phyloP scores from a whole-genome alignment of 37 sponge, comb jelly and placozoan genomes.

The Ephydatia muelleri region DNA sequence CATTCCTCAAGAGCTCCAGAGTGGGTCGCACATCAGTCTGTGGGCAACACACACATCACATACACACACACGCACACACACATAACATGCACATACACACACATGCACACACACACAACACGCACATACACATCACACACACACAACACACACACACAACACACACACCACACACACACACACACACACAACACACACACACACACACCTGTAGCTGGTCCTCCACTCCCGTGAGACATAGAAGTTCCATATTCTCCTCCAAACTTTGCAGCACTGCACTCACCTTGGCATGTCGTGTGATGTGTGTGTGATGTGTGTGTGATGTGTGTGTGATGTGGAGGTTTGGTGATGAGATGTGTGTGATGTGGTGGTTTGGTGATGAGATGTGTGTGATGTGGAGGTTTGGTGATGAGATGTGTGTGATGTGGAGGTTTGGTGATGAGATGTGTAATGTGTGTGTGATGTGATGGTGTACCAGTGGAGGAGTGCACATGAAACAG shows the following conservation, averaged over 20 bases:
- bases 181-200: conserved; percentile 21
- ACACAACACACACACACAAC: conserved; percentile 4
- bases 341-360: not conserved
- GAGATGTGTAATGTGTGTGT: not conserved
- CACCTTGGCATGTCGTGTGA: conserved; percentile 29
- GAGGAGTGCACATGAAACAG: no score
- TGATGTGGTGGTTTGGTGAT: not conserved
- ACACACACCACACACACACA: not conserved
- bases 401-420: conserved; percentile 13
- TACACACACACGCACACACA: no score
- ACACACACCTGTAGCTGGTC: conserved; percentile 82
- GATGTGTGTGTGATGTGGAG: not conserved
- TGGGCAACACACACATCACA: not conserved
- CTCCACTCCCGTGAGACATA: conserved; percentile 94
- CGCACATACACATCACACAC: not conserved
- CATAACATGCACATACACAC: no score
- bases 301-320: not conserved
- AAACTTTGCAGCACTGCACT: conserved; percentile 63
- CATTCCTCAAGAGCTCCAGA: conserved; percentile 90
- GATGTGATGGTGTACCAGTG: no score
- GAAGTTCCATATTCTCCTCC: conserved; percentile 84
- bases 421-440: not conserved
- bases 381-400: no score
- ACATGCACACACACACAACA: conserved; percentile 24
- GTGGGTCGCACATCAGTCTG: conserved; percentile 85